Evolutionary conservation across 2,888 invertebrate genomes (phyloP).

Genomic region (Agrenia bidenticulata): DNA sequence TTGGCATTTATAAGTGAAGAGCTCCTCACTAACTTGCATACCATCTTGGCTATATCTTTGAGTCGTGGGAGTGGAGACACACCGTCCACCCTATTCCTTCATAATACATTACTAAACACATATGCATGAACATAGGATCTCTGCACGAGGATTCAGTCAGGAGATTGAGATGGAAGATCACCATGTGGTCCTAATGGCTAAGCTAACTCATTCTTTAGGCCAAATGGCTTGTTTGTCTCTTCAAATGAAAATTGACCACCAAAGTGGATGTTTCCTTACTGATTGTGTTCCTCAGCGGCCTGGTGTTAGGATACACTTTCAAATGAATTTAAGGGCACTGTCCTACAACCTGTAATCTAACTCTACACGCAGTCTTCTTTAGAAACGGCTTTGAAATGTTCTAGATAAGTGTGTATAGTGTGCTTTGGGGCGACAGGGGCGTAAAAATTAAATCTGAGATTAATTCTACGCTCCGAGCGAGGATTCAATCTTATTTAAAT

Average conservation of each 20-base stretch:
- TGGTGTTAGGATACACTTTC: neutral
- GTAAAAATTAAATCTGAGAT: no score
- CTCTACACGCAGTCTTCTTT: neutral
- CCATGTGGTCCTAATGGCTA: slow-evolving; percentile 23
- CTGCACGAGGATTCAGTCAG: neutral
- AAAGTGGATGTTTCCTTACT: slow-evolving; percentile 8
- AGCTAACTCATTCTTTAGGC: slow-evolving; percentile 13
- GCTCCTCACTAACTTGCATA: no score
- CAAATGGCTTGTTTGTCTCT: slow-evolving; percentile 9
- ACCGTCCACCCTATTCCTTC: no score
- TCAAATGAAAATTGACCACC: slow-evolving; percentile 17
- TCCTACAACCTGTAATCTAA: neutral
- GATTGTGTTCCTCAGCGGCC: slow-evolving; percentile 7
- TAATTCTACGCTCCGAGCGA: no score
- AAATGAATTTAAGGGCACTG: neutral
- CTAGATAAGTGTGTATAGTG: no score
- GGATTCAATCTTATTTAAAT: slow-evolving; percentile 1
- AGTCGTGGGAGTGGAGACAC: no score
- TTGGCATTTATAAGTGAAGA: no score
- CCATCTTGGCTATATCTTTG: no score
- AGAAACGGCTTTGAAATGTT: no score
- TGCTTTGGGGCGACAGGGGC: no score
- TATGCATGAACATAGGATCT: no score
- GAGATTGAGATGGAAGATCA: slow-evolving; percentile 5
- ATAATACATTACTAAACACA: no score